Percentiles rank a stretch among this genome's conserved stretches.
Conservation (phyloP, 1,140 invertebrate genomes). For the Riptortus pedestris region DNA sequence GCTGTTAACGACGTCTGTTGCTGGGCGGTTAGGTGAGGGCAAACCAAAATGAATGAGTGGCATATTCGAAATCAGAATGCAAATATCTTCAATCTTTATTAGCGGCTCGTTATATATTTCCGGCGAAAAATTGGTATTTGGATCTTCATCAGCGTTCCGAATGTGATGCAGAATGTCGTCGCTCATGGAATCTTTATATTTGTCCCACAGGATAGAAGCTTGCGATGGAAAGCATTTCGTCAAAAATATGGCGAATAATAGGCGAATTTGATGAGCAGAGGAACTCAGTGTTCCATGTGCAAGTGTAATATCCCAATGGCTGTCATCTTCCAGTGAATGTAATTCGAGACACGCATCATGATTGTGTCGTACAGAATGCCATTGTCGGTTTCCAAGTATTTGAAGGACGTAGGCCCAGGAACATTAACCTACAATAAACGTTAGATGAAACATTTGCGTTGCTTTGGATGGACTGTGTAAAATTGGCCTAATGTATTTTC, state of each 20-base stretch:
- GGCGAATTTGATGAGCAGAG: constrained; percentile 21
- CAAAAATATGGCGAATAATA: constrained; percentile 28
- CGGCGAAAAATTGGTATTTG: background rate
- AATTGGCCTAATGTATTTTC: constrained; percentile 33
- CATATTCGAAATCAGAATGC: background rate
- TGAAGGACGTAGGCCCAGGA: constrained; percentile 39
- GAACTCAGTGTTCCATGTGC: constrained; percentile 17
- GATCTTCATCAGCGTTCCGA: background rate
- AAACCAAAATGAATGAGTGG: background rate
- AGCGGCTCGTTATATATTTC: background rate
- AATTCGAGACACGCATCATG: constrained; percentile 37
- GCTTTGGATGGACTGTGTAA: constrained; percentile 39
- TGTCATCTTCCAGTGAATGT: constrained; percentile 37
- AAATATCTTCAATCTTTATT: background rate
- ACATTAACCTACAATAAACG: constrained; percentile 39
- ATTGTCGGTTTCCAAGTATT: constrained; percentile 38
- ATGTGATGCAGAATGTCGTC: constrained; percentile 24
- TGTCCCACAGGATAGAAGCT: constrained; percentile 23
- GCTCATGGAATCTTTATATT: constrained; percentile 25
- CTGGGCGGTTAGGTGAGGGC: background rate
- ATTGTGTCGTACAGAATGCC: constrained; percentile 35
- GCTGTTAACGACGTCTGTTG: background rate
- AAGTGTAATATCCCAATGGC: constrained; percentile 35
- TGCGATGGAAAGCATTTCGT: constrained; percentile 26
- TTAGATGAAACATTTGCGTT: constrained; percentile 40